Conservation (phyloP, 64 coral and sea anemone genomes). For the Dendrophyllia cribrosa region DNA sequence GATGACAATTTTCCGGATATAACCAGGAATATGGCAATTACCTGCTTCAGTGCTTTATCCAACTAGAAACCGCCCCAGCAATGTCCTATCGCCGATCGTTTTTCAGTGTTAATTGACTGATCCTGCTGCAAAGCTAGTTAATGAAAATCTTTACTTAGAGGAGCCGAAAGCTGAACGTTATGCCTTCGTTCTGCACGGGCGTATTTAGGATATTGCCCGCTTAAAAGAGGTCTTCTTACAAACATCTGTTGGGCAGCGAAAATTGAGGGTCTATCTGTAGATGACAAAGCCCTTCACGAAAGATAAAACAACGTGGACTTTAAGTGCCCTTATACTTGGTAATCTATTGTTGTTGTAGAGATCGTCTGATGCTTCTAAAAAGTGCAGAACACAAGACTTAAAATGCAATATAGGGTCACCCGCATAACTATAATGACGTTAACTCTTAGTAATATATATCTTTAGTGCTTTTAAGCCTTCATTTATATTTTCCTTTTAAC, state of each 20-base stretch:
- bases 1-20: too few relatives aligned
- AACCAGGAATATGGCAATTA: too few relatives aligned
- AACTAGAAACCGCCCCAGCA: too few relatives aligned
- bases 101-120: neutral
- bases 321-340: neutral
- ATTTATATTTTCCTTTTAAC: neutral
- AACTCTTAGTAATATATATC: neutral
- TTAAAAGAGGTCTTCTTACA: neutral
- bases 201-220: neutral
- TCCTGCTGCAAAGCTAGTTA: neutral
- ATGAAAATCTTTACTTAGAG: neutral
- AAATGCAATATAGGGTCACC: constrained; percentile 11
- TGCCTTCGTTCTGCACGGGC: neutral
- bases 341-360: neutral
- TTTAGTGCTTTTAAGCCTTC: neutral
- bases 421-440: neutral
- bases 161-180: neutral
- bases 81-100: neutral
- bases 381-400: neutral
- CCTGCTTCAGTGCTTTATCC: too few relatives aligned
- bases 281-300: constrained; percentile 9
- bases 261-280: neutral
- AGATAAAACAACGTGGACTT: constrained; percentile 39
- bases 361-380: neutral
- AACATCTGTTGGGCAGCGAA: constrained; percentile 27